Percentiles rank a stretch among this genome's conserved stretches.
Conservation (phyloP, 2,113 vertebrate species). For the Pluvianellus socialis region DNA sequence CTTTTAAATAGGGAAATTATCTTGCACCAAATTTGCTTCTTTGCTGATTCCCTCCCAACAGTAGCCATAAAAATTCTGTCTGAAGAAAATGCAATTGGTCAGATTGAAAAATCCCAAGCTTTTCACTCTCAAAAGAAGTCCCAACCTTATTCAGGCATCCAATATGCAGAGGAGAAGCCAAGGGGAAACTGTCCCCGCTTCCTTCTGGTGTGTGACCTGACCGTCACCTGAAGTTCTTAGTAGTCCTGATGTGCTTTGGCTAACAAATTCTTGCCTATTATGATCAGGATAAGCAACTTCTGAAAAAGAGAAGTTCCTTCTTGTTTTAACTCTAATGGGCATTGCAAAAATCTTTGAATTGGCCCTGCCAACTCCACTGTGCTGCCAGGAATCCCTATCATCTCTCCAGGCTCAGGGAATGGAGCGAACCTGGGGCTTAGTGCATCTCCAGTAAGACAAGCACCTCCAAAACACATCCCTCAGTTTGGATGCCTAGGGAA, state of each 20-base stretch:
- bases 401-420: not conserved
- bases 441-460: rapidly evolving
- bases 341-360: not conserved
- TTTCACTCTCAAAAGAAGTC: not conserved
- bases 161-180: not conserved
- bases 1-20: not conserved
- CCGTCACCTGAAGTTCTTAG: not conserved
- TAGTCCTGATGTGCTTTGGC: not conserved
- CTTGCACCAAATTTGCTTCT: not conserved
- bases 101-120: not conserved
- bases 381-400: not conserved
- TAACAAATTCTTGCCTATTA: not conserved
- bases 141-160: not conserved
- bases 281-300: not conserved
- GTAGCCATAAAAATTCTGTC: not conserved
- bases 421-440: not conserved
- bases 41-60: not conserved
- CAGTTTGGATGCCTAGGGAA: not conserved
- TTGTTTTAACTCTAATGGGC: not conserved
- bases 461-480: not conserved
- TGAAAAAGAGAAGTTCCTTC: not conserved
- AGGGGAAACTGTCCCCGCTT: not conserved
- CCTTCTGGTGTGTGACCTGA: not conserved
- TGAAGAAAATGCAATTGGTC: not conserved
- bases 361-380: too few relatives aligned